phyloP scores from a whole-genome alignment of 1,140 invertebrate genomes.

The roundworm (Caenorhabditis elegans) region WBcel235 BX284604.4:14985501-14986000 shows the following conservation, averaged over 20 bases:
- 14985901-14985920: conserved; percentile 49
- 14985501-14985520: conserved; percentile 45
- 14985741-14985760: conserved; percentile 36
- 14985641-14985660: conserved; percentile 38
- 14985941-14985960: conserved; percentile 53
- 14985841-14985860: conserved; percentile 41
- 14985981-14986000: conserved; percentile 44
- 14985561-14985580: neutral
- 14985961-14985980: conserved; percentile 42
- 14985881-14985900: conserved; percentile 46
- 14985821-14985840: conserved; percentile 49
- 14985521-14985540: conserved; percentile 52
- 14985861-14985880: conserved; percentile 43
- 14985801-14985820: conserved; percentile 43
- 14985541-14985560: neutral
- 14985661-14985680: conserved; percentile 52
- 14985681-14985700: conserved; percentile 52
- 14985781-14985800: conserved; percentile 37
- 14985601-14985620: conserved; percentile 23
- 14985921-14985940: conserved; percentile 51
- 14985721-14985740: neutral
- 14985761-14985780: conserved; percentile 52
- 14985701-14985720: neutral
- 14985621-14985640: neutral
- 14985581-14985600: neutral